Evolutionary conservation across 2,797 vertebrate species (phyloP), one percentile per base, ranked within the genome.

Genomic region (Parauchenoglanis ngamensis): DNA sequence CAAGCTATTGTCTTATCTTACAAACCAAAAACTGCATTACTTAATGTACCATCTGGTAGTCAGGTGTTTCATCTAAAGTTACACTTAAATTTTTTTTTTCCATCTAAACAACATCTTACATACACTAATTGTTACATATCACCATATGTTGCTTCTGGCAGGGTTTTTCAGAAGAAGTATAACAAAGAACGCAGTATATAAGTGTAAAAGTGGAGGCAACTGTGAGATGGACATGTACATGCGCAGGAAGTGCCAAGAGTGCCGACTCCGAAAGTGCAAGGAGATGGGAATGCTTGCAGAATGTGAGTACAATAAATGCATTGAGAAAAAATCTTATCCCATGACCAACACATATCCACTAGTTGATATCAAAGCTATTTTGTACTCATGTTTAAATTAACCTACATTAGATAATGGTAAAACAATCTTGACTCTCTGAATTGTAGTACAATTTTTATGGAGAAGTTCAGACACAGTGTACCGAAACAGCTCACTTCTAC

Each of bases 191-290:
- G 98, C 98, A 0, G 96, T 98, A 85, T 99, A 99, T 94, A 99
- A 98, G 91, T 99, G 98, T 93, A 99, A 99, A 94, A 99, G 95
- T 0, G 98, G 97, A 11, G 98, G 98, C 85, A 98, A 96, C 94
- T 99, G 98, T 4, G 98, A 99, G 94, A 99, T 99, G 98, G 98
- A 99, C 92, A 99, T 99, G 98, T 99, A 99, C 91, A 99, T 99
- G 98, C 96, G 98, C 76, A 96, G 98, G 85, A 99, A 99, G 90
- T 99, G 98, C 91, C 98, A 99, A 89, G 98, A 99, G 88, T 99
- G 98, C 44, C 96, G 98, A 35, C 96, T 99, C 25, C 95, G 97
- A 91, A 99, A 99, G 89, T 99, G 98, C 96, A 99, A 97, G 91
- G 96, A 98, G 92, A 98, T 99, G 97, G 98, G 98, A 85, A 99